Evolutionary conservation across 2,113 vertebrate genomes (phyloP), one percentile per base, ranked within the genome.

Genomic region (Geococcyx californianus): DNA sequence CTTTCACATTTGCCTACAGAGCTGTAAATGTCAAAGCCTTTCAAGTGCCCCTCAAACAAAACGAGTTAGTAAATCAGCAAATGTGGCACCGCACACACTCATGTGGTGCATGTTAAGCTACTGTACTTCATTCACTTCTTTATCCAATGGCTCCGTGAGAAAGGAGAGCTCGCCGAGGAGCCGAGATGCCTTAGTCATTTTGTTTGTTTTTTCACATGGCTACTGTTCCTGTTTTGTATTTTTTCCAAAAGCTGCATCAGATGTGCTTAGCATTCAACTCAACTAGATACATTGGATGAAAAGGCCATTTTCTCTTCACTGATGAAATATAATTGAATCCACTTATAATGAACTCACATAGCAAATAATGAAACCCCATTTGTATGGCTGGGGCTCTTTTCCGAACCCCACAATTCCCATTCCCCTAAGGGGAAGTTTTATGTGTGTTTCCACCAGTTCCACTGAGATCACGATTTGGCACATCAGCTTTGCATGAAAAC

Each of bases 241-340:
- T 40, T 47, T 47, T 5, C 81, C 64, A 84, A 96, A 94, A 97
- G 88, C 93, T 94, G 70, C n/a, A 6, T 80, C 84, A 92, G 79
- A 84, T 90, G 75, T 76, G 73, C 94, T 97, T 88, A 90, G 87
- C 95, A 91, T 97, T 96, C 95, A 96, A 51, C 87, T 93, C 95
- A 55, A 95, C 87, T 78, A 34, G 60, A 74, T 94, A 92, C 93
- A 93, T 84, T 15, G 72, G 51, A 90, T 90, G 88, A 96, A 96
- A 93, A 81, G 84, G 78, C 72, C 82, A 29, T 96, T 97, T 96
- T 96, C 90, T 88, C 90, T 72, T 96, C 84, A 74, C 83, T 78
- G 85, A 93, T 96, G 95, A 96, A 95, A 96, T 93, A 96, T 95
- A 97, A 96, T 95, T 95, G 92, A 93, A 14, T 60, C 75, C 76